Conservation (phyloP, 2,113 vertebrate species). For the Hippocampus mohnikei region DNA sequence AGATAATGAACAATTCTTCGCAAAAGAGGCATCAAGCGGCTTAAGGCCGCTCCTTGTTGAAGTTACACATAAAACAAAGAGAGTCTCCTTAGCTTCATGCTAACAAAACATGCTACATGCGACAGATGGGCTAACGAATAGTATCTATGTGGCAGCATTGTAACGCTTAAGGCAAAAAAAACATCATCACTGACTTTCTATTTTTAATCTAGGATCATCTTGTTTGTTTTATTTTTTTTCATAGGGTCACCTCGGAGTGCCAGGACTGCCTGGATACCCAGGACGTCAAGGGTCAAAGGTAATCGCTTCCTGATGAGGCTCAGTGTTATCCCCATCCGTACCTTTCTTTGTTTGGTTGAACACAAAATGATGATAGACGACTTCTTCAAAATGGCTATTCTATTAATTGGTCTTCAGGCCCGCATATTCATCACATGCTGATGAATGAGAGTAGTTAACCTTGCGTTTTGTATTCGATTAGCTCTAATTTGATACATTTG, state of each 20-base stretch:
- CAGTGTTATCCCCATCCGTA: constrained; percentile 5
- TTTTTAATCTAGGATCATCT: no score
- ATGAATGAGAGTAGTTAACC: constrained; percentile 64
- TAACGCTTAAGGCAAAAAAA: no score
- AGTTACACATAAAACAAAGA: no score
- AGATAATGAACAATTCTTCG: no score
- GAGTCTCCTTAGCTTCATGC: no score
- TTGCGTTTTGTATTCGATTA: constrained; percentile 65
- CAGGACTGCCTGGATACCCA: constrained; percentile 68
- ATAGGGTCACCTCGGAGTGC: constrained; percentile 66
- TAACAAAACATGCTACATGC: no score
- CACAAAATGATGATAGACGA: constrained; percentile 58
- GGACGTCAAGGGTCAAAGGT: constrained; percentile 70
- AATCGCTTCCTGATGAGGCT: constrained; percentile 34
- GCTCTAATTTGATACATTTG: constrained; percentile 67
- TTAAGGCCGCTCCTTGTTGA: no score
- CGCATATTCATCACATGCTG: constrained; percentile 65
- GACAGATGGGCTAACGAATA: no score
- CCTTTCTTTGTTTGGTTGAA: constrained; percentile 21
- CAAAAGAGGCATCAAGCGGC: no score
- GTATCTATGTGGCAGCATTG: no score
- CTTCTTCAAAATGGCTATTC: constrained; percentile 61
- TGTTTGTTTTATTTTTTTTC: not conserved
- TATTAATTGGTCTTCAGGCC: constrained; percentile 71
- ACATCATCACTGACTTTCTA: no score